Conservation (phyloP, 2,113 vertebrate genomes). For the Zosterops lateralis region DNA sequence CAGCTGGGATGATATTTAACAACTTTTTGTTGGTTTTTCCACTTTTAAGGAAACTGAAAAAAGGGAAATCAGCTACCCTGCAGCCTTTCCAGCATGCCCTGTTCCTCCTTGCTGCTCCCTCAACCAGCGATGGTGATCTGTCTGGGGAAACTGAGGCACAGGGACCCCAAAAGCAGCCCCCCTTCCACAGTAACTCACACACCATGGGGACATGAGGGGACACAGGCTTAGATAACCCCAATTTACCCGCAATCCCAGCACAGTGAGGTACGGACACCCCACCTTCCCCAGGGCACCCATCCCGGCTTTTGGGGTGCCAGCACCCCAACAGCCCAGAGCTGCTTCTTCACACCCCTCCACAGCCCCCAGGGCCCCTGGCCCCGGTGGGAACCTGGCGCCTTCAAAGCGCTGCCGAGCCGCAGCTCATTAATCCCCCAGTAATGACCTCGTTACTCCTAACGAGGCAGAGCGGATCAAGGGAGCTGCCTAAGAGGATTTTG, state of each 20-base stretch:
- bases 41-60: not conserved
- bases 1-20: not conserved
- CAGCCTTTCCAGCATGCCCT: fast-evolving
- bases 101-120: fast-evolving
- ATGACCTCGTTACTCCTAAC: constrained; percentile 59
- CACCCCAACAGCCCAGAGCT: not conserved
- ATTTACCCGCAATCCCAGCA: not conserved
- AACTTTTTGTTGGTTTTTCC: not conserved
- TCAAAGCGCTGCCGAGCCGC: not conserved
- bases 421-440: constrained; percentile 49
- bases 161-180: not conserved
- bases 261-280: fast-evolving
- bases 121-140: not conserved
- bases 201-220: not conserved
- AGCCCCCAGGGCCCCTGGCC: not conserved
- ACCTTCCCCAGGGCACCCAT: not conserved
- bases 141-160: not conserved
- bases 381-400: not conserved
- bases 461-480: constrained; percentile 20
- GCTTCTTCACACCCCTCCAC: fast-evolving
- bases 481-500: constrained; percentile 45
- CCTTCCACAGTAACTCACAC: not conserved
- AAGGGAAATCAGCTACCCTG: not conserved
- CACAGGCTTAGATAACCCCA: not conserved
- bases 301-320: not conserved